Evolutionary conservation across 2,797 vertebrate species (phyloP).

Genomic region (Pampus argenteus): DNA sequence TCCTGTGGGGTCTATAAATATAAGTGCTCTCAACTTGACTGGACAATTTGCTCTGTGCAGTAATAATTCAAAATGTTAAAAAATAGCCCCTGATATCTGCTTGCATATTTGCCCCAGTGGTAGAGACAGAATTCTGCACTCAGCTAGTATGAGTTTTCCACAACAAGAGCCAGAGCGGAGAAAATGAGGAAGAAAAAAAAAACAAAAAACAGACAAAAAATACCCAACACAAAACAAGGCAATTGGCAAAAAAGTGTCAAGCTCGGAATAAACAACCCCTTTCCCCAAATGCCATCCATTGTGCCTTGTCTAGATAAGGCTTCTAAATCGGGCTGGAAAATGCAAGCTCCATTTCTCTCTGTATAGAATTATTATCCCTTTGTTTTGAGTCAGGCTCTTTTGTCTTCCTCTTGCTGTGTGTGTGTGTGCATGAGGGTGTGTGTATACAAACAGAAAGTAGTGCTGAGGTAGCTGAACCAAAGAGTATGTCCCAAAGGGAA

Average conservation of each 20-base stretch:
- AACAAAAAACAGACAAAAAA: conserved; percentile 34
- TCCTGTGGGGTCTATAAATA: conserved; percentile 74
- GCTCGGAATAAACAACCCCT: conserved; percentile 83
- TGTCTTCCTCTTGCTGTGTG: conserved; percentile 78
- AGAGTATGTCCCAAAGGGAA: conserved; percentile 66
- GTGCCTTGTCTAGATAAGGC: conserved; percentile 86
- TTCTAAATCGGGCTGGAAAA: conserved; percentile 85
- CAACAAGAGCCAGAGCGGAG: conserved; percentile 60
- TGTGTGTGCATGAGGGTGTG: conserved; percentile 39
- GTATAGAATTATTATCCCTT: conserved; percentile 87
- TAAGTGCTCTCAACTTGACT: conserved; percentile 75
- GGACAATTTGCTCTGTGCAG: conserved; percentile 74
- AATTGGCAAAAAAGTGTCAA: conserved; percentile 82
- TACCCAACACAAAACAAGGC: conserved; percentile 70
- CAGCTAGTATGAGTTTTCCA: conserved; percentile 62
- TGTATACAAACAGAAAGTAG: conserved; percentile 60
- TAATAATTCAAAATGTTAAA: conserved; percentile 77
- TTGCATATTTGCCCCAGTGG: conserved; percentile 37
- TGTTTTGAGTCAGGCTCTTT: conserved; percentile 84
- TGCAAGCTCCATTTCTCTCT: conserved; percentile 84
- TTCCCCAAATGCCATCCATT: conserved; percentile 86
- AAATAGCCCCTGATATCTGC: conserved; percentile 58
- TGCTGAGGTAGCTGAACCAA: conserved; percentile 70
- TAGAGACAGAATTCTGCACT: conserved; percentile 31
- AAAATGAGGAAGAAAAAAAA: conserved; percentile 58